Evolutionary conservation across 2,113 vertebrate genomes (phyloP), one percentile per base, ranked within the genome.

Genomic region (Ochotona princeps): DNA sequence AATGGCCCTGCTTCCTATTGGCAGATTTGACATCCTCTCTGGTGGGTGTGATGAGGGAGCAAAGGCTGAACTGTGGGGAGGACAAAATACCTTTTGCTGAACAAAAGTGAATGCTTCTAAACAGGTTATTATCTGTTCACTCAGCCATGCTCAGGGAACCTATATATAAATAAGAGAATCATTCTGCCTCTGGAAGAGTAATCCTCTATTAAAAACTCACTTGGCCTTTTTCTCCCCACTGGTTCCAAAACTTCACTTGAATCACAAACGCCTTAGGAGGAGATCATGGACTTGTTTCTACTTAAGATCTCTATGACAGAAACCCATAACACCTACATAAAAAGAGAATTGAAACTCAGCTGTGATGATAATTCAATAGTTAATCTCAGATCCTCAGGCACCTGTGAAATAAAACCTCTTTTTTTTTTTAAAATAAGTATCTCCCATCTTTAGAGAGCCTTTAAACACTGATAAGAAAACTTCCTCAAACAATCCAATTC

Each of bases 281-380:
- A 81, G 89, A 91, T 57, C 80, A 12, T 61, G 91, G 87, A 79
- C 93, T 94, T 66, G 38, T 69, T 89, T 92, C 74, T 90, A 81
- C 92, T 91, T 95, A 94, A 95, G 93, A 89, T 83, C 80, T 95
- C 91, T 72, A 57, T 67, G 54, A 89, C 76, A 80, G 92, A 91
- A 88, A 92, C 66, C 32, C n/a, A 83, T 75, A 78, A 76, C 67
- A 76, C 83, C 79, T 92, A 96, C 95, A 94, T 91, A 93, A 86
- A 96, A 95, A 94, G 67, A 67, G 54, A 75, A 91, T 63, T 83
- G 51, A 61, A 70, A 23, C 47, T 91, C 88, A 61, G 10, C 67
- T 67, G 72, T 30, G 72, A 95, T 80, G 79, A 93, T 92, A 90
- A 83, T 70, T 94, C 90, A 87, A 23, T 8, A 75, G 75, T 83